These are phyloP conservation scores for Cataglyphis livida DNA, from an alignment of 2,888 invertebrate genomes.

Conservation along the genomic window DNA sequence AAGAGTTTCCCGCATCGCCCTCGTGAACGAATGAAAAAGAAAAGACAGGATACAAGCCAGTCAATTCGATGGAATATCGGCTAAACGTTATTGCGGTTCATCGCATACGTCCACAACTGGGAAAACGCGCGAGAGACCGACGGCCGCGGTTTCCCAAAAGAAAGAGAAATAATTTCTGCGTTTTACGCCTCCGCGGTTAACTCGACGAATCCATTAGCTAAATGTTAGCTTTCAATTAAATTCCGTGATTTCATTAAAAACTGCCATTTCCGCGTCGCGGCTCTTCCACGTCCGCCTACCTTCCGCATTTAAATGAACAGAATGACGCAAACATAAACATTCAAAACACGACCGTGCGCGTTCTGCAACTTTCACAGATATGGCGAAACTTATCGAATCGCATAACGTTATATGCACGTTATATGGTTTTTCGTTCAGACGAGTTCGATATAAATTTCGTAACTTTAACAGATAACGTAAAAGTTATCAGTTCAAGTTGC, in stretches of 20 bases:
- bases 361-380: constrained; percentile 10
- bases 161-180: constrained; percentile 36
- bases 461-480: constrained; percentile 28
- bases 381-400: constrained; percentile 4
- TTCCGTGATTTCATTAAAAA: constrained; percentile 43
- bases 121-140: constrained; percentile 50
- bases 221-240: constrained; percentile 55
- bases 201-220: constrained; percentile 52
- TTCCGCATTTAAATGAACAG: not conserved
- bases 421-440: constrained; percentile 10
- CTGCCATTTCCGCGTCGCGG: constrained; percentile 13
- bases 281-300: not conserved
- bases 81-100: constrained; percentile 68
- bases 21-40: constrained; percentile 35
- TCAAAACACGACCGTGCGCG: not conserved
- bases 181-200: constrained; percentile 49
- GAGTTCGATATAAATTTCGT: not conserved
- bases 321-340: not conserved
- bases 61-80: constrained; percentile 70
- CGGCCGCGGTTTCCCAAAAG: constrained; percentile 35
- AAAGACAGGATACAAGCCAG: constrained; percentile 38
- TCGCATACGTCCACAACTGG: constrained; percentile 57
- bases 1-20: constrained; percentile 19
- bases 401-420: not conserved
- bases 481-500: constrained; percentile 41